Evolutionary conservation across 2,888 invertebrate species (phyloP).

Genomic region (Palloptera scutellata): DNA sequence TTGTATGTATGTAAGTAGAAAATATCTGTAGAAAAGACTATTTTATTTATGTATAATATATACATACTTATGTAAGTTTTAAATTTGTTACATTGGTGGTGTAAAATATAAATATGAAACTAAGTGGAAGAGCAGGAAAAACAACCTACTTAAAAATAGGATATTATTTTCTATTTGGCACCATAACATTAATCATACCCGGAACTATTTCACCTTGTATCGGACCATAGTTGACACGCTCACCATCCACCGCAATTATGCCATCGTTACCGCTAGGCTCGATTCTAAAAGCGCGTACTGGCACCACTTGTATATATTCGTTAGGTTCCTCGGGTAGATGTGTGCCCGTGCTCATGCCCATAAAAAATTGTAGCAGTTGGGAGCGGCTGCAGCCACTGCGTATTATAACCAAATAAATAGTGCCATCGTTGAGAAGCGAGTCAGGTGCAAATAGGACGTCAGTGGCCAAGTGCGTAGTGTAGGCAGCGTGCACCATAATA

Average conservation of each 20-base stretch:
- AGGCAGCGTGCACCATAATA: conserved; percentile 84
- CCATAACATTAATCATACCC: conserved; percentile 76
- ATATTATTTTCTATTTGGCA: conserved; percentile 63
- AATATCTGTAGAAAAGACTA: too few species aligned
- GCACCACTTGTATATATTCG: conserved; percentile 76
- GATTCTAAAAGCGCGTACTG: conserved; percentile 90
- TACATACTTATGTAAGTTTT: too few species aligned
- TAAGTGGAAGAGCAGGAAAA: not conserved
- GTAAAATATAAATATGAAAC: not conserved
- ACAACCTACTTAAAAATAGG: too few species aligned
- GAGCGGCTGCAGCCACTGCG: conserved; percentile 80
- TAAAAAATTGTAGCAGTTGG: conserved; percentile 80
- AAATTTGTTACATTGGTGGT: too few species aligned
- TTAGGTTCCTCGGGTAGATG: conserved; percentile 79
- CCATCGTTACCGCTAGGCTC: conserved; percentile 78
- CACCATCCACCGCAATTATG: conserved; percentile 92
- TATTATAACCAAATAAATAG: conserved; percentile 89
- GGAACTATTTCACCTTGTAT: conserved; percentile 89
- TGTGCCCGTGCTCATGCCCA: conserved; percentile 82
- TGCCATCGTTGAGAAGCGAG: conserved; percentile 86
- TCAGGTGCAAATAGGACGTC: conserved; percentile 88
- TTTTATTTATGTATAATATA: too few species aligned
- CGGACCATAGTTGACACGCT: conserved; percentile 85
- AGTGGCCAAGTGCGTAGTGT: conserved; percentile 86
- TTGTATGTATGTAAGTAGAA: too few species aligned